Base-by-base conservation (phyloP, 1,140 invertebrate genomes). In the Octopus sinensis region DNA sequence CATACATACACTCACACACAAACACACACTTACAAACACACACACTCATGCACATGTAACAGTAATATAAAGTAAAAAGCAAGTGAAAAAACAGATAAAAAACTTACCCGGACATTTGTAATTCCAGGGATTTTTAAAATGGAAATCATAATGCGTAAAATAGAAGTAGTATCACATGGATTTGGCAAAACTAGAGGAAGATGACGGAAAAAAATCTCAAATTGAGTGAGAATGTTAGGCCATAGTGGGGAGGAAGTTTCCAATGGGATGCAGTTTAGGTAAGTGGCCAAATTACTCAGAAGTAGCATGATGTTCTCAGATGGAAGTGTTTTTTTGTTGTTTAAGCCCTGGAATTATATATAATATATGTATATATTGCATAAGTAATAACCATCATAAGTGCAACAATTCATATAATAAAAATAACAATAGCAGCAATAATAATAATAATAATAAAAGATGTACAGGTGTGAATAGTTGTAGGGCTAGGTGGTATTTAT, bases 231-330 rank as follows among this genome's bases (percentile, higher is more conserved):
- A 4, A 98, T 93, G 51, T 93, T 93, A 81, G 93, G 93, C 94
- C 97, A 98, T 84, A 87, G 86, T 43, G 93, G 92, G 23, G 95
- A 92, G 13, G 93, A 93, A 5, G 94, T 94, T 89, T 98, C 97
- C 81, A 96, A 90, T 5, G 96, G 95, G 56, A 99, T 92, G 91
- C 95, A 97, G 86, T 97, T 96, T 88, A 99, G 92, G 91, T 99
- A 99, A 87, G 94, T 95, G 4, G 96, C 95, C 85, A 99, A 94
- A 91, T 99, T 99, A 84, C 94, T 93, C 53, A 98, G 90, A 76
- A 97, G 80, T 4, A 86, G 83, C 79, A 87, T 87, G 53, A 91
- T 88, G 71, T 93, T 92, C 82, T 97, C 96, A 52, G 93, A 91
- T 4, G 96, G 94, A 76, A 98, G 88, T 1, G 94, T 94, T 91